These are phyloP conservation scores for Tinamus guttatus DNA, from an alignment of 2,113 vertebrate genomes.

Conservation along the genomic window DNA sequence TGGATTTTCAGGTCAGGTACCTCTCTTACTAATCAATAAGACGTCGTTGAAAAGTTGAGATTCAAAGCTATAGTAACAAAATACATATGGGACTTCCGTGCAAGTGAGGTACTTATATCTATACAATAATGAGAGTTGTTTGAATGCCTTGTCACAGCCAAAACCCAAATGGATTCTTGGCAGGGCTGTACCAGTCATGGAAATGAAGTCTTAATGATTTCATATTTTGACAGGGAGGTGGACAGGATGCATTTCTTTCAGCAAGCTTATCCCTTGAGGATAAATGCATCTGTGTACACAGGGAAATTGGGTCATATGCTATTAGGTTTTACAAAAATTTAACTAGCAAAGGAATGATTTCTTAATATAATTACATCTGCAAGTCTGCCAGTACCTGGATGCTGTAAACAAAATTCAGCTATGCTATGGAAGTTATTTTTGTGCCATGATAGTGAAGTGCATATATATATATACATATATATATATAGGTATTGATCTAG, in stretches of 20 bases:
- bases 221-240: background rate
- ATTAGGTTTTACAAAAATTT: background rate
- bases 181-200: background rate
- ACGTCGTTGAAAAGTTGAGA: background rate
- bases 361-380: background rate
- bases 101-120: background rate
- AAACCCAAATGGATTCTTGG: background rate
- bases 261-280: background rate
- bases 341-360: background rate
- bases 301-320: background rate
- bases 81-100: background rate
- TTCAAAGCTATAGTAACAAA: background rate
- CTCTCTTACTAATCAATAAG: slow-evolving; percentile 24
- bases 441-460: background rate
- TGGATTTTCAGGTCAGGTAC: slow-evolving; percentile 19
- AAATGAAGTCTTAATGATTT: background rate
- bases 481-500: background rate
- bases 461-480: too few species aligned
- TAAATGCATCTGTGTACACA: background rate
- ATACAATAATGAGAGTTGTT: background rate
- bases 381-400: background rate
- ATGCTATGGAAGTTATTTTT: background rate
- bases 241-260: background rate
- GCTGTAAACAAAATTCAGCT: background rate
- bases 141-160: background rate